Evolutionary conservation across 2,113 vertebrate genomes (phyloP), one percentile per base, ranked within the genome.

Genomic region (Ursus arctos): DNA sequence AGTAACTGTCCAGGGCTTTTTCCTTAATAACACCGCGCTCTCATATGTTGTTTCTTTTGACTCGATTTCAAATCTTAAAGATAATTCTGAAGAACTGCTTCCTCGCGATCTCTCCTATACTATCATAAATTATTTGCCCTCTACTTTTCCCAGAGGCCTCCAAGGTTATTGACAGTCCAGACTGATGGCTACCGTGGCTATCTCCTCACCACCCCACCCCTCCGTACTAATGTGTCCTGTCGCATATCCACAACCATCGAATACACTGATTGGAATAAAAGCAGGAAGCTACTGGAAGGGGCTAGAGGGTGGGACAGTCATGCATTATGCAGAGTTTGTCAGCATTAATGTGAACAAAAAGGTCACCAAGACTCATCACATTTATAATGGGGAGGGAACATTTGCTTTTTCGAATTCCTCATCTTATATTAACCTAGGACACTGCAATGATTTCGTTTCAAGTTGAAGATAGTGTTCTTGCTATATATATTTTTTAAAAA

Each of bases 381-480:
- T 67, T 31, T 79, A 79, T 94, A 6, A 22, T 90, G 67, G 47
- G 94, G 31, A 40, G 49, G 10, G 61, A 94, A 53, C 1, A 14
- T 96, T 97, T 96, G 97, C 92, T 93, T 65, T 95, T 80, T 94
- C 77, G 98, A 98, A 98, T 98, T 96, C 82, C 95, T 98, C 84
- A 2, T 97, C 95, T 97, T 88, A 85, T 94, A 96, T 95, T 93
- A 82, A 83, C 96, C 84, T 93, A 97, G 31, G 51, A 36, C 22
- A 24, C 74, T 95, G 93, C 87, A 97, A n/a, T 98, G 97, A 98
- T 96, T 98, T 36, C 36, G 36, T 36, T 36, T 98, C 95, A 55
- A 87, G 89, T 97, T 93, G 92, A 98, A 97, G 86, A 94, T 98
- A 94, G 96, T 97, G 95, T 97, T 97, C 96, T 97, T 98, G 97